phyloP scores from a whole-genome alignment of 1,140 invertebrate species.

The Acromyrmex heyeri region DNA sequence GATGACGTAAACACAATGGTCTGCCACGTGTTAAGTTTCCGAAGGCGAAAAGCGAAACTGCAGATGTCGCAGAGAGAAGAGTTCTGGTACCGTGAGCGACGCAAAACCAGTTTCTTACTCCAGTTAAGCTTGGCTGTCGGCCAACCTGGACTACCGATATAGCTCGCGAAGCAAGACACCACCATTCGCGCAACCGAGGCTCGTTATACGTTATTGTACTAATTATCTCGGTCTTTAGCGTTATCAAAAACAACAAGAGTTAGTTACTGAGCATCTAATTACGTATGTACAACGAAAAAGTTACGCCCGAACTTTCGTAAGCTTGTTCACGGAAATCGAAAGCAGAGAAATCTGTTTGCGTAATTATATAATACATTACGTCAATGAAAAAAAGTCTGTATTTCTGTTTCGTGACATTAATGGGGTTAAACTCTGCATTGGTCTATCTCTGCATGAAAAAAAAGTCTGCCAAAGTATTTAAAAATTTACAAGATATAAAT shows the following conservation, averaged over 20 bases:
- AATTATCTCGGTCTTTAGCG: conserved; percentile 65
- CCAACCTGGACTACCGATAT: conserved; percentile 68
- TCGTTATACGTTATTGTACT: conserved; percentile 57
- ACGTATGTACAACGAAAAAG: conserved; percentile 45
- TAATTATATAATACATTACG: neutral
- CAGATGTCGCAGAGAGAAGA: conserved; percentile 68
- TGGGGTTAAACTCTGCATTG: neutral
- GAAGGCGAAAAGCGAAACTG: conserved; percentile 47
- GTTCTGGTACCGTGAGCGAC: conserved; percentile 63
- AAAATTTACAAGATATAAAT: too few relatives aligned
- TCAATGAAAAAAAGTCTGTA: neutral
- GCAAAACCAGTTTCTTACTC: conserved; percentile 71
- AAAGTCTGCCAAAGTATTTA: too few relatives aligned
- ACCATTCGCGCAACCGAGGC: conserved; percentile 26
- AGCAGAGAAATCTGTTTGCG: neutral
- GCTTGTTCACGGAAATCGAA: conserved; percentile 5
- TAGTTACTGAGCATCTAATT: conserved; percentile 54
- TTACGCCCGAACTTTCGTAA: conserved; percentile 18
- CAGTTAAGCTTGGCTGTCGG: conserved; percentile 74
- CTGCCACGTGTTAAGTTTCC: conserved; percentile 36
- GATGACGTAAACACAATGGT: conserved; percentile 44
- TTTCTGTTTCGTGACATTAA: neutral
- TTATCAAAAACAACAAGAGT: conserved; percentile 52
- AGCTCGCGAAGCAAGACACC: conserved; percentile 39
- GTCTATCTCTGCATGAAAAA: too few relatives aligned